Evolutionary conservation across 92 coral and sea anemone species (phyloP), one percentile per base, ranked within the genome.

Genomic region (Parazoanthus darwini): DNA sequence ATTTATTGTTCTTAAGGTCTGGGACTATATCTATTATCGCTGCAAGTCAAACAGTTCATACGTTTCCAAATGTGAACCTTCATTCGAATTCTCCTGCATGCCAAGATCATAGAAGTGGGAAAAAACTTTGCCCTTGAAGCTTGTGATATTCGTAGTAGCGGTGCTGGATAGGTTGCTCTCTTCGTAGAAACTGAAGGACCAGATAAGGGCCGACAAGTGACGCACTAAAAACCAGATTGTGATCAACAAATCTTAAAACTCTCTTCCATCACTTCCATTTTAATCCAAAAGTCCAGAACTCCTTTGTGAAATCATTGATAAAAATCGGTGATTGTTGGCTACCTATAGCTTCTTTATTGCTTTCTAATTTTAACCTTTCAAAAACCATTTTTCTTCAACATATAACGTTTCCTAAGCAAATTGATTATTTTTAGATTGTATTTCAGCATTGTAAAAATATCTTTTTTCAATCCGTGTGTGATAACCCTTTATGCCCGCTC

Each of bases 121-220:
- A 6, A 20, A 50, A 7, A 26, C 25, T 80, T 80, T 6, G 33
- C n/a, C 25, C 63, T 20, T 77, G 18, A 78, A 43, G 81, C 38
- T 10, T 79, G 3, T 58, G 18, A 54, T 33, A 80, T 80, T 63
- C 26, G 70, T 20, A 8, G n/a, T 63, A 22, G 85, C 72, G 85
- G 72, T 16, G 8, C 18, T 14, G n/a, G 58, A 8, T 50, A n/a
- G 82, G 16, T n/a, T 54, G 14, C 46, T 29, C 13, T 38, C 35
- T 56, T 58, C 38, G 15, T 14, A 33, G 33, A 56, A 80, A 39
- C 35, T 54, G 39, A 20, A 54, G 67, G 39, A 79, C 35, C n/a
- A 33, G 85, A 80, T 58, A 58, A 80, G 23, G 43, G 48, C 46
- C 20, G 26, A 54, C 71, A 79, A 43, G 48, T 80, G 85, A 80